phyloP scores from a whole-genome alignment of 1,140 invertebrate genomes.

The Stenopsyche tienmushanensis region DNA sequence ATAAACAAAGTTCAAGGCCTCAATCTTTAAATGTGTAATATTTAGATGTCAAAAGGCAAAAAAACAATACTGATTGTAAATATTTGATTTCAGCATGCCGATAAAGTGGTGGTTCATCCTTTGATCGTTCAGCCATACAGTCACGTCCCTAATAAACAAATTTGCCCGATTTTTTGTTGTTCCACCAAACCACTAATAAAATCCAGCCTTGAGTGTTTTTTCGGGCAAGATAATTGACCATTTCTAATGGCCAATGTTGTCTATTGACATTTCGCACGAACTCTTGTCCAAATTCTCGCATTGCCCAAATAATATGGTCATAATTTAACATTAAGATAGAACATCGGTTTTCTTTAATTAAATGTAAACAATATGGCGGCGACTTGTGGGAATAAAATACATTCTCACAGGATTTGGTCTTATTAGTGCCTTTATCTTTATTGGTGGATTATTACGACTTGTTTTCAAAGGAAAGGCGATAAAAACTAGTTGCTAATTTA shows the following conservation, averaged over 20 bases:
- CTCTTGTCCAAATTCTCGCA: neutral
- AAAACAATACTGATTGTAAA: no score
- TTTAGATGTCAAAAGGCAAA: no score
- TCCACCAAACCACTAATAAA: neutral
- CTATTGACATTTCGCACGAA: conserved; percentile 22
- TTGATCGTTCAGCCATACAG: conserved; percentile 11
- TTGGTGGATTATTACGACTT: neutral
- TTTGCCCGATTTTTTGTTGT: conserved; percentile 18
- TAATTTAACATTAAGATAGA: neutral
- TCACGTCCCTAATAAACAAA: conserved; percentile 20
- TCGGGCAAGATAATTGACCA: conserved; percentile 18
- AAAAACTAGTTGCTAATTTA: neutral
- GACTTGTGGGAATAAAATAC: no score
- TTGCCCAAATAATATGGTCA: neutral
- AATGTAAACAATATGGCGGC: no score
- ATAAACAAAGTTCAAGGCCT: no score
- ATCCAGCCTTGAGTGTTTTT: conserved; percentile 14
- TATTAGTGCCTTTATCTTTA: neutral
- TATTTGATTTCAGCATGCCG: no score
- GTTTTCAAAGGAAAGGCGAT: neutral
- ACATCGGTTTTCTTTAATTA: neutral
- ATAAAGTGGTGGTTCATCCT: no score
- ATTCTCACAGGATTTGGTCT: neutral
- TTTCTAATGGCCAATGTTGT: conserved; percentile 19
- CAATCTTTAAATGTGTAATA: no score